Evolutionary conservation across 2,888 invertebrate genomes (phyloP), one percentile per base, ranked within the genome.

Genomic region (Aphodius sticticus): DNA sequence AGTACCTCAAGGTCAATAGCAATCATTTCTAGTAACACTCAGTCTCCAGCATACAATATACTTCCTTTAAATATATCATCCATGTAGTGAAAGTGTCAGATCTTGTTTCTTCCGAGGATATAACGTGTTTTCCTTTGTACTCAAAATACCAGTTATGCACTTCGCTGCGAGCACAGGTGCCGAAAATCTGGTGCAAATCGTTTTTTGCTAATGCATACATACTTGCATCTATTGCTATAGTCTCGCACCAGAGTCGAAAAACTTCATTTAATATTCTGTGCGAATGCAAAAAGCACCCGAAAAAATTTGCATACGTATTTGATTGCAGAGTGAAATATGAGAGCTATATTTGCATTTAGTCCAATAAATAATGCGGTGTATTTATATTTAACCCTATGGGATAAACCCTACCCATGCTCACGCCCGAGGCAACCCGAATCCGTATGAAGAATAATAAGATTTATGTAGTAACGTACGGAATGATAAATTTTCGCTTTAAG

Each of bases 281-380:
- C 38, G 38, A 38, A 38, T 6, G 7, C 7, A 38, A 38, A 38
- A 38, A 38, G 72, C 35, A 72, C 36, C 69, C 79, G 70, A 53
- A 72, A 74, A 77, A 74, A 79, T 79, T 79, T 72, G 69, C 79
- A 79, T 79, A 79, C 69, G 77, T 72, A 79, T 72, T 72, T 72
- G 16, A 72, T 36, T 76, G 78, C 37, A 76, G 76, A 76, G 78
- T 80, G 78, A 80, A 78, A 77, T 80, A 80, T 78, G 69, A 78
- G 80, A 76, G 72, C 76, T 69, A 80, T 78, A 76, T 78, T 80
- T 80, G 72, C 71, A 76, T 80, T 76, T 74, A 71, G 69, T 35
- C 71, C 69, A 69, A 76, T 78, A 80, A 80, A 80, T 80, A 80
- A 80, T 77, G 35, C 26, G 36, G 35, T 14, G 16, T 72, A 26